Conservation (phyloP, 2,888 invertebrate genomes). For the Strigamia maritima region DNA sequence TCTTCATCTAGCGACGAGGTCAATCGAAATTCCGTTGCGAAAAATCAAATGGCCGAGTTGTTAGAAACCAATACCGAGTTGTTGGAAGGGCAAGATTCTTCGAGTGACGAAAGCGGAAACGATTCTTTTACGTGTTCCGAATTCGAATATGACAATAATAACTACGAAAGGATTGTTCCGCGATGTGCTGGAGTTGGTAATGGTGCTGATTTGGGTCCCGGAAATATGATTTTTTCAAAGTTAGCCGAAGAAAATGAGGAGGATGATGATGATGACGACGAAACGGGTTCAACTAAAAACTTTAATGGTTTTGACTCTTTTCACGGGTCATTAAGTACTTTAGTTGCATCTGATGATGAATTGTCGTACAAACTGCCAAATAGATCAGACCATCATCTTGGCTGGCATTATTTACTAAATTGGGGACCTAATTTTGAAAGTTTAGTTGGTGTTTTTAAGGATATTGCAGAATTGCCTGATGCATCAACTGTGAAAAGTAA, state of each 20-base stretch:
- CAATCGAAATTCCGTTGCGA: slow-evolving; percentile 39
- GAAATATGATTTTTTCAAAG: slow-evolving; percentile 62
- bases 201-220: slow-evolving; percentile 47
- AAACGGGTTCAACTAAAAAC: slow-evolving; percentile 52
- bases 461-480: slow-evolving; percentile 91
- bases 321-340: slow-evolving; percentile 85
- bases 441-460: slow-evolving; percentile 91
- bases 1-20: slow-evolving; percentile 64
- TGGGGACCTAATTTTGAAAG: slow-evolving; percentile 97
- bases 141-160: slow-evolving; percentile 85
- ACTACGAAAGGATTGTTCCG: slow-evolving; percentile 57
- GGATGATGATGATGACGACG: slow-evolving; percentile 47
- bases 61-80: slow-evolving; percentile 50
- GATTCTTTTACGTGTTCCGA: slow-evolving; percentile 98
- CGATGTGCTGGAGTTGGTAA: slow-evolving; percentile 46
- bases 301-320: slow-evolving; percentile 92
- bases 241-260: slow-evolving; percentile 48
- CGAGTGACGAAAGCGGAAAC: slow-evolving; percentile 82
- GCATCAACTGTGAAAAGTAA: slow-evolving; percentile 38
- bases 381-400: slow-evolving; percentile 63
- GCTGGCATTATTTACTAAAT: slow-evolving; percentile 91
- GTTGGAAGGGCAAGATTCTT: slow-evolving; percentile 47
- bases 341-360: slow-evolving; percentile 80
- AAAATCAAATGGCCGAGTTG: slow-evolving; percentile 49
- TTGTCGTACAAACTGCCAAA: slow-evolving; percentile 76